Evolutionary conservation across 1,140 invertebrate genomes (phyloP).

Genomic region (Megalopta genalis): DNA sequence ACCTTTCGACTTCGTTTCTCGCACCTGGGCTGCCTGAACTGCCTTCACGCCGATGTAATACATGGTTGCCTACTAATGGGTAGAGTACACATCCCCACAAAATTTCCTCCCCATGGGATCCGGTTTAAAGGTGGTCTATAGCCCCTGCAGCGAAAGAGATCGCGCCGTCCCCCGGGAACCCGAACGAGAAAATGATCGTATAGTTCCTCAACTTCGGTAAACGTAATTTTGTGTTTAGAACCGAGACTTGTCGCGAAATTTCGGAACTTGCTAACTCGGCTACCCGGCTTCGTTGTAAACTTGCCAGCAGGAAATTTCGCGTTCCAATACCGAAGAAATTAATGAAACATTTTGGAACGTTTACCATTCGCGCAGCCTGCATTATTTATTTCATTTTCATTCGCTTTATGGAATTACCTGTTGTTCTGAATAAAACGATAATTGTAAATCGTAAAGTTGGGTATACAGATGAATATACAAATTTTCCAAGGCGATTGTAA

Average conservation of each 20-base stretch:
- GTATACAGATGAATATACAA: too few relatives aligned
- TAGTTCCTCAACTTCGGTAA: background rate
- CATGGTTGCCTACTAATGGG: conserved; percentile 68
- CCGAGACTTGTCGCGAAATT: background rate
- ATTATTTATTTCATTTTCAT: too few relatives aligned
- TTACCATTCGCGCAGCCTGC: too few relatives aligned
- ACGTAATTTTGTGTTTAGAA: background rate
- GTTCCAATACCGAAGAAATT: too few relatives aligned
- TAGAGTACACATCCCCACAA: conserved; percentile 68
- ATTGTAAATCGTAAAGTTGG: too few relatives aligned
- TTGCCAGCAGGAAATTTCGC: too few relatives aligned
- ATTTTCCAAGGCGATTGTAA: too few relatives aligned
- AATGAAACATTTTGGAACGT: too few relatives aligned
- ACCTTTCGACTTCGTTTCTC: conserved; percentile 27
- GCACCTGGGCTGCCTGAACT: conserved; percentile 67
- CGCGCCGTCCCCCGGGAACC: background rate
- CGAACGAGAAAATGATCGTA: background rate
- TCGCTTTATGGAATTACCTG: too few relatives aligned
- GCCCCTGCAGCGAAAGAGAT: conserved; percentile 52
- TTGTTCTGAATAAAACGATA: too few relatives aligned
- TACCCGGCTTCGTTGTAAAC: background rate
- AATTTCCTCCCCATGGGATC: conserved; percentile 41
- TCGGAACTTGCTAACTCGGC: background rate
- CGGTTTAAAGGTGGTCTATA: conserved; percentile 23
- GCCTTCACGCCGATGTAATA: conserved; percentile 57